Conservation (phyloP, 1,140 invertebrate species). For the Pseudomyrmex dendroicus region DNA sequence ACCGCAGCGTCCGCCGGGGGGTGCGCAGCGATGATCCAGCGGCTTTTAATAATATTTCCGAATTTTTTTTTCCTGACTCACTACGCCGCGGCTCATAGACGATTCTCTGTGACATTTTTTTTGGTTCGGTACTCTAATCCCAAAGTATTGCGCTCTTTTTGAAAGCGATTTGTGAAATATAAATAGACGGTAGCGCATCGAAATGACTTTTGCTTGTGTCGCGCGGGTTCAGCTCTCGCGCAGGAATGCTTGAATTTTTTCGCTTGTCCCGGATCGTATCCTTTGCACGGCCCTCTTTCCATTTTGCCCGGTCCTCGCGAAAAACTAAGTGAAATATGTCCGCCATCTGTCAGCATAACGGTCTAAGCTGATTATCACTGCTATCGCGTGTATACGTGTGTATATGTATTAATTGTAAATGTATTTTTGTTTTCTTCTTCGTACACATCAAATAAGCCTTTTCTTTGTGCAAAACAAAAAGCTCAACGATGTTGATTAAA, state of each 20-base stretch:
- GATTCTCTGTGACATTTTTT: constrained; percentile 74
- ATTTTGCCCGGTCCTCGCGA: constrained; percentile 16
- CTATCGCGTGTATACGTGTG: background rate
- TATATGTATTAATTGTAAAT: too few species aligned
- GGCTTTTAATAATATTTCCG: constrained; percentile 78
- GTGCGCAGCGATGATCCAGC: constrained; percentile 59
- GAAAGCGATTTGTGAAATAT: constrained; percentile 80
- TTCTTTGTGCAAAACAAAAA: too few species aligned
- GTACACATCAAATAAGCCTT: too few species aligned
- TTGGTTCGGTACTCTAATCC: constrained; percentile 72
- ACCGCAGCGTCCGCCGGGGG: background rate
- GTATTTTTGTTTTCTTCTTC: too few species aligned
- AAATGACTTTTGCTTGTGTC: constrained; percentile 77
- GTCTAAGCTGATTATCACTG: background rate
- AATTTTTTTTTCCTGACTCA: constrained; percentile 67
- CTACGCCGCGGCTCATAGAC: constrained; percentile 63
- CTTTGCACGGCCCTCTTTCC: constrained; percentile 38
- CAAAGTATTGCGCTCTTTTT: constrained; percentile 78
- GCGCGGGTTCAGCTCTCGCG: constrained; percentile 47
- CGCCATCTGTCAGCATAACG: background rate
- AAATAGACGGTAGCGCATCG: constrained; percentile 75
- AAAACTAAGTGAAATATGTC: constrained; percentile 18
- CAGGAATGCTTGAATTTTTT: constrained; percentile 48
- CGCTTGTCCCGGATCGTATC: constrained; percentile 26
- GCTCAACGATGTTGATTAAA: background rate